Evolutionary conservation across 2,113 vertebrate species (phyloP).

Genomic region (Hipposideros armiger): DNA sequence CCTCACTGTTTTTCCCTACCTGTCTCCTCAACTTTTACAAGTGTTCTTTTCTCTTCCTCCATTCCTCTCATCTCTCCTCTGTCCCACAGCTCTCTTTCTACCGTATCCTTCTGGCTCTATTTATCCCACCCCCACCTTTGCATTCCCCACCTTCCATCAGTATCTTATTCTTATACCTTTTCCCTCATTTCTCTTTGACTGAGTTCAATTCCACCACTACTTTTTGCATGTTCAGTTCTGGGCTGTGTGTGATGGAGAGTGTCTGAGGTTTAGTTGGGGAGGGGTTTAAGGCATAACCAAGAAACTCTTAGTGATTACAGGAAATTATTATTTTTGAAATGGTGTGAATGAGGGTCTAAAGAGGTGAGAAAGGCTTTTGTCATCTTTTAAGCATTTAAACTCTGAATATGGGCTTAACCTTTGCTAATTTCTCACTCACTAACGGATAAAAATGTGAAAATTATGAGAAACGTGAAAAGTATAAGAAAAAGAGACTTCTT

Average conservation of each 20-base stretch:
- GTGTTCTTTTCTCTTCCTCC: neutral
- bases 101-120: neutral
- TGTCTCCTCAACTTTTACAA: neutral
- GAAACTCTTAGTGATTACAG: neutral
- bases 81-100: neutral
- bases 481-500: neutral
- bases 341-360: neutral
- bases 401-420: neutral
- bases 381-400: neutral
- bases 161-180: neutral
- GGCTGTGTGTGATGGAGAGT: neutral
- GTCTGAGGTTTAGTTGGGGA: neutral
- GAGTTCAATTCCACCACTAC: neutral
- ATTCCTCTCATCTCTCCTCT: neutral
- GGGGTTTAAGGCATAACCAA: neutral
- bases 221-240: neutral
- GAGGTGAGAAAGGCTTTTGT: neutral
- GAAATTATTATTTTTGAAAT: neutral
- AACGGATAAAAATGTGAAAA: neutral
- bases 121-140: neutral
- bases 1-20: too few species aligned
- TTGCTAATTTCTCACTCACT: neutral
- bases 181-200: neutral
- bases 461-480: neutral
- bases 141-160: neutral